phyloP scores from a whole-genome alignment of 1,140 invertebrate genomes.

The Anthonomus grandis region DNA sequence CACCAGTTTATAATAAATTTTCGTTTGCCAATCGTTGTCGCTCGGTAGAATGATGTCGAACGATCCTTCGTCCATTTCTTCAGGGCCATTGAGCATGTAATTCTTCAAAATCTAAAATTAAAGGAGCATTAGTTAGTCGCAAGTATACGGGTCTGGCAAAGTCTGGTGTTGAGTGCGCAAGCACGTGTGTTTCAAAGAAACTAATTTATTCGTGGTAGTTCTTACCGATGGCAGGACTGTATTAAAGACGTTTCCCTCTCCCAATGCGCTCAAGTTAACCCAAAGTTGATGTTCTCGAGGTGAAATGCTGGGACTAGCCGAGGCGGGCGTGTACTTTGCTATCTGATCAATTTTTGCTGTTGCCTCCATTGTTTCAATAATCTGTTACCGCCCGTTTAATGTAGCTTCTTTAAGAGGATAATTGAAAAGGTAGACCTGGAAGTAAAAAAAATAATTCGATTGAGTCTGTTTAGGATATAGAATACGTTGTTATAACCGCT shows the following conservation, averaged over 20 bases:
- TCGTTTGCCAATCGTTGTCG: constrained; percentile 67
- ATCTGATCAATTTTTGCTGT: constrained; percentile 6
- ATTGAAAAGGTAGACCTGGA: background rate
- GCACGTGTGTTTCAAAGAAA: background rate
- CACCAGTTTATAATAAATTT: constrained; percentile 70
- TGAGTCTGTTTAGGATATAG: background rate
- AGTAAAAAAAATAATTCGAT: background rate
- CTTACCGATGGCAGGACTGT: constrained; percentile 46
- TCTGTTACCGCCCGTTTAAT: background rate
- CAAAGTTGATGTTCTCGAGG: constrained; percentile 47
- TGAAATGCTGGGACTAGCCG: background rate
- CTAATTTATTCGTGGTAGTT: background rate
- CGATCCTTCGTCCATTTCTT: constrained; percentile 38
- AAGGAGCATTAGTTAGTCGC: background rate
- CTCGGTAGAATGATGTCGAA: constrained; percentile 57
- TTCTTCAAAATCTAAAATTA: constrained; percentile 42
- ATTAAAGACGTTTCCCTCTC: constrained; percentile 53
- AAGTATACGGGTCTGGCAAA: background rate
- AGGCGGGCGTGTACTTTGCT: background rate
- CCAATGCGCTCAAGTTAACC: constrained; percentile 52
- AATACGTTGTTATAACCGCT: background rate
- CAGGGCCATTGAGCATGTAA: constrained; percentile 44
- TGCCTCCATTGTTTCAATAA: constrained; percentile 6
- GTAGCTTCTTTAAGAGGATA: background rate
- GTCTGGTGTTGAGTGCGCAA: background rate